Evolutionary conservation across 2,797 vertebrate species (phyloP).

Genomic region (Micromesistius poutassou): DNA sequence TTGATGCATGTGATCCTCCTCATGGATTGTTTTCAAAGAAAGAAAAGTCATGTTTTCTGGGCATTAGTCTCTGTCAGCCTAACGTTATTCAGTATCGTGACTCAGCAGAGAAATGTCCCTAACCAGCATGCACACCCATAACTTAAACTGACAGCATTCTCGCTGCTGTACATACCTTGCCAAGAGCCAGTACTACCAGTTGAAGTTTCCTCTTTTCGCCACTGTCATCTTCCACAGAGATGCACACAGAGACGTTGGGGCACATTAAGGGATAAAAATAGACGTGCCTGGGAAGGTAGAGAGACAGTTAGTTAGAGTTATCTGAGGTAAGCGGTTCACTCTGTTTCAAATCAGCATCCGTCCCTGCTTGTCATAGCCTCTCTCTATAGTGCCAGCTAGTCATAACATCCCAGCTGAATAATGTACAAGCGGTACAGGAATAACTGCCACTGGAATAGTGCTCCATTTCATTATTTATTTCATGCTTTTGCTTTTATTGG

Average conservation of each 20-base stretch:
- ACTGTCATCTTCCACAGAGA: conserved; percentile 33
- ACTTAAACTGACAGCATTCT: conserved; percentile 63
- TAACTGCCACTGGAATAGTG: background rate
- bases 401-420: background rate
- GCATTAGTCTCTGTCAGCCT: conserved; percentile 69
- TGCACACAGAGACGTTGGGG: conserved; percentile 7
- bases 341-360: background rate
- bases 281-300: conserved; percentile 25
- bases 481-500: conserved; percentile 2
- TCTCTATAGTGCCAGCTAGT: background rate
- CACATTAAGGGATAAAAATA: conserved; percentile 37
- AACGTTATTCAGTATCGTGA: conserved; percentile 64
- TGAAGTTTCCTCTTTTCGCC: conserved; percentile 26
- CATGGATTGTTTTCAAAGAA: background rate
- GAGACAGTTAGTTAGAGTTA: conserved; percentile 26
- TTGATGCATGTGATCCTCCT: background rate
- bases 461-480: background rate
- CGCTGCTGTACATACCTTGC: conserved; percentile 53
- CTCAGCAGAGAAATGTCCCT: conserved; percentile 58
- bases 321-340: conserved; percentile 23
- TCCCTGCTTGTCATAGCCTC: background rate
- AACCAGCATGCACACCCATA: conserved; percentile 26
- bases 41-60: conserved; percentile 46
- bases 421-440: background rate
- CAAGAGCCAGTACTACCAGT: conserved; percentile 51